Conservation (phyloP, 2,888 invertebrate genomes). For the Steinernema hermaphroditum region DNA sequence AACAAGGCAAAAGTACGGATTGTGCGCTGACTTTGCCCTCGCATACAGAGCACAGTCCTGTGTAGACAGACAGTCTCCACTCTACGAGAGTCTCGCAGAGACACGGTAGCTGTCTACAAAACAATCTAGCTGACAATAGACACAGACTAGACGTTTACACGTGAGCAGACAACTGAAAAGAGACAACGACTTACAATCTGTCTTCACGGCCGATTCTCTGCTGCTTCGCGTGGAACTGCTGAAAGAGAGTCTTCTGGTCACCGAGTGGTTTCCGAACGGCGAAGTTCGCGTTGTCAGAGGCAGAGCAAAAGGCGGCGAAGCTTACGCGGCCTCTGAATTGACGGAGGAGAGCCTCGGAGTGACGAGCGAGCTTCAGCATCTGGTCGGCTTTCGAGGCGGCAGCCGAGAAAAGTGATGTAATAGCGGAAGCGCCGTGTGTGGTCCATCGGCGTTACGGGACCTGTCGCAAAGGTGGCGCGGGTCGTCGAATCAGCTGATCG, state of each 20-base stretch:
- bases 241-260: not conserved
- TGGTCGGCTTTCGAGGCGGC: not conserved
- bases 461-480: not conserved
- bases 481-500: no score
- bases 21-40: no score
- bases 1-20: no score
- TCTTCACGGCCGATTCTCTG: not conserved
- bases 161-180: no score
- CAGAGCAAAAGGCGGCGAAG: not conserved
- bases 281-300: not conserved
- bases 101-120: no score
- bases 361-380: not conserved
- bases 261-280: not conserved
- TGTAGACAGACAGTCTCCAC: no score
- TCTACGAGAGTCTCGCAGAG: no score
- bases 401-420: not conserved
- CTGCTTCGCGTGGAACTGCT: not conserved
- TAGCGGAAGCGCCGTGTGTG: not conserved
- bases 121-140: no score
- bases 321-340: not conserved
- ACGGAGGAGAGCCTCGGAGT: not conserved
- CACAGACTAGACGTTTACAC: no score
- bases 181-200: not conserved
- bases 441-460: not conserved
- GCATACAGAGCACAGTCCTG: no score